Evolutionary conservation across 2,888 invertebrate species (phyloP), one percentile per base, ranked within the genome.

Genomic region (Phorcus lineatus): DNA sequence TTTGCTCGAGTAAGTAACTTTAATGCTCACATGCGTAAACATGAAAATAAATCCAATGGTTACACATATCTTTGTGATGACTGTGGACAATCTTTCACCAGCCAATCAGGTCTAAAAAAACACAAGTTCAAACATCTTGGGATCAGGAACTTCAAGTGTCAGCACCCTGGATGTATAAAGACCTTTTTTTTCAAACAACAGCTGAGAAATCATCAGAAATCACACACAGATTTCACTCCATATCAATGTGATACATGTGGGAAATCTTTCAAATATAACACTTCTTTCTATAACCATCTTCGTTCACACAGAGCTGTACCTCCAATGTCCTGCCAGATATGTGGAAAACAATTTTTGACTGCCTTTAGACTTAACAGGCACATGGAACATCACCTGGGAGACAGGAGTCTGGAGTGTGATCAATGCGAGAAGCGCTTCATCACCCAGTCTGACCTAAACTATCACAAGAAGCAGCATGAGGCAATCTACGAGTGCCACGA

Each of bases 371-470:
- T 31, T 2, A 70, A 70, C 11, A 9, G 36, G 19, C 70, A 70
- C 70, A 70, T 70, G 70, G 31, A 36, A 70, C 40, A 19, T 70
- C 70, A 70, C 19, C 70, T 36, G 11, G 70, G 70, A 70, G 16
- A 70, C 19, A 13, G 40, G 2, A 31, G 16, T 36, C 19, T 70
- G 31, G 3, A 31, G 13, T 70, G 70, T 19, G 40, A 70, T 16
- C 28, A 28, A 11, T 70, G 70, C 19, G 9, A 36, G 19, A 40
- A 70, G n/a, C 24, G 31, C 4, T 70, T 70, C 40, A 19, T 70
- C 40, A 70, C 31, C 28, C 28, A 70, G 13, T 9, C 31, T n/a
- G 70, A 70, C 19, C 19, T 70, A 17, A 36, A 31, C 36, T 36
- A 70, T 19, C 70, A 70, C 36, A 13, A 36, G 40, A 70, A 70